Base-by-base conservation (phyloP, 2,797 vertebrate genomes). In the Nothura maculosa region DNA sequence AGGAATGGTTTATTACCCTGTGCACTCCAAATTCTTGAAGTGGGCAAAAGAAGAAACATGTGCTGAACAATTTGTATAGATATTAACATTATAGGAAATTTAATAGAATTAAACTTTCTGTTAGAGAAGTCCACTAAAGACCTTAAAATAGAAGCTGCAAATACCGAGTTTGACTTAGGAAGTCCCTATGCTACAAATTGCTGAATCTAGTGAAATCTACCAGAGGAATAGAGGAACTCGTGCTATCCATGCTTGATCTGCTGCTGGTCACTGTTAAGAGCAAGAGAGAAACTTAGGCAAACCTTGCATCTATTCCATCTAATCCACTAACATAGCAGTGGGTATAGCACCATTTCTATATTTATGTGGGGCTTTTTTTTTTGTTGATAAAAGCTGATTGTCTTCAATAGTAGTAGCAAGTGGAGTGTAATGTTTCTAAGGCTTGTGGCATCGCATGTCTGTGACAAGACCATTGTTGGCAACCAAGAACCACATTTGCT, bases 41-140 rank as follows among this genome's bases (percentile, higher is more conserved):
- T 20, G 40, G 8, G 11, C 32, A n/a, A 58, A 70, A 27, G 15
- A 50, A 85, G 6, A 8, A 83, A 14, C 2, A 0, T 10, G 12
- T 5, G 25, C 12, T 0, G 0, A 38, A 22, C 5, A 36, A 6
- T 34, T 50, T 42, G 10, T 34, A 19, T 50, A 58, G 43, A 20
- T 52, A 57, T 40, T 54, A 47, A 42, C 17, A 42, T n/a, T 15
- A 36, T 11, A 75, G 17, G 20, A 6, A 57, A 52, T 47, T 6
- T 60, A 90, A 76, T 25, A 4, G 19, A 34, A 76, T 40, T 55
- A n/a, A 50, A 47, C 77, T 78, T 75, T 19, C 25, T 58, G 10
- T 19, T 75, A 61, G 13, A 60, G 85, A 79, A 30, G 10, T 17
- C 25, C 32, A 27, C 4, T 15, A 68, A 58, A 4, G 25, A 4